Conservation (phyloP, 2,888 invertebrate genomes). For the Meloe dianella region DNA sequence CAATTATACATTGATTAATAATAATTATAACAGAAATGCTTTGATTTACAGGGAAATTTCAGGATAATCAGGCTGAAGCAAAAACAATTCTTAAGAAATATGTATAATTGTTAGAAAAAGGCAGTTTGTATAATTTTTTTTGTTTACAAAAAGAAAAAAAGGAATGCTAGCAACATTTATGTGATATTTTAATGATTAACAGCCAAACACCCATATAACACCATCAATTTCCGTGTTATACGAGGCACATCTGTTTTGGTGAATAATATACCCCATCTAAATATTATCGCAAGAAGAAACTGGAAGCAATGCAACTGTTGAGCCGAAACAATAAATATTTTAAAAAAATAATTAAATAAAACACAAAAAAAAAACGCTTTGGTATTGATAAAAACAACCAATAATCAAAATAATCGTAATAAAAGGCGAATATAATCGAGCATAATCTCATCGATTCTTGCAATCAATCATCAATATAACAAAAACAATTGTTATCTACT, state of each 20-base stretch:
- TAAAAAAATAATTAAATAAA: neutral
- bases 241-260: no score
- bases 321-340: neutral
- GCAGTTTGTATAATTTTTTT: neutral
- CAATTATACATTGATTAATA: no score
- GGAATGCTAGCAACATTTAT: slow-evolving; percentile 1
- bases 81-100: neutral
- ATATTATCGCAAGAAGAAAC: no score
- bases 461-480: neutral
- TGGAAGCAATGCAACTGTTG: no score
- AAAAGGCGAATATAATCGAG: neutral
- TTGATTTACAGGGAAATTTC: no score
- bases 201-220: neutral
- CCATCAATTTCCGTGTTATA: no score
- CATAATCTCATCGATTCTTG: neutral
- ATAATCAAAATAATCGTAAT: neutral
- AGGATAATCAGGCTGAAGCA: neutral
- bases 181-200: neutral
- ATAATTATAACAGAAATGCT: no score
- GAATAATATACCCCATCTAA: no score
- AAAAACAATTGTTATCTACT: slow-evolving; percentile 50
- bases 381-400: slow-evolving; percentile 7
- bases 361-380: no score
- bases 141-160: no score
- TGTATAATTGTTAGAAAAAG: slow-evolving; percentile 9